Conservation (phyloP, 1,140 invertebrate genomes). For the Diuraphis noxia region DNA sequence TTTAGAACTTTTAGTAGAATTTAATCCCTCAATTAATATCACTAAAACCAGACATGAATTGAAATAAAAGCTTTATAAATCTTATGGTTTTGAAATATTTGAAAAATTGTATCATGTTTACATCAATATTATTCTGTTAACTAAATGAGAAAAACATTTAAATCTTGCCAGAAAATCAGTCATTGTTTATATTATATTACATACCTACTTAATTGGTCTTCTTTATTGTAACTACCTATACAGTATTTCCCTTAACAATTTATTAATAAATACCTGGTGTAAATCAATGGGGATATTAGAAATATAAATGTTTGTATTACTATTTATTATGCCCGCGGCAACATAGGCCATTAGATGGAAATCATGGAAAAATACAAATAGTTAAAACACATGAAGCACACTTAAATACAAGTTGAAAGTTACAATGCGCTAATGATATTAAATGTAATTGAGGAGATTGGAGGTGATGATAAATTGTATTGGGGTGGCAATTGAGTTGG, state of each 20-base stretch:
- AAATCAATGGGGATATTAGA: neutral
- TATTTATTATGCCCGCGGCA: too few relatives aligned
- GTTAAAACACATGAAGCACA: too few relatives aligned
- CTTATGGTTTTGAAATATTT: neutral
- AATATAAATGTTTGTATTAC: too few relatives aligned
- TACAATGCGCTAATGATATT: too few relatives aligned
- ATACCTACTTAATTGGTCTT: neutral
- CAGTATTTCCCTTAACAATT: neutral
- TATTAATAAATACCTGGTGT: neutral
- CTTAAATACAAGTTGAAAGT: too few relatives aligned
- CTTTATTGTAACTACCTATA: neutral
- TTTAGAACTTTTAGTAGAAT: too few relatives aligned
- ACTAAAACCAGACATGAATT: neutral
- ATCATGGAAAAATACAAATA: too few relatives aligned
- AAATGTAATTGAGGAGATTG: too few relatives aligned
- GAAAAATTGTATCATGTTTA: neutral
- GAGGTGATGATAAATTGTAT: too few relatives aligned
- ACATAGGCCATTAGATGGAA: too few relatives aligned
- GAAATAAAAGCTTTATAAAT: neutral
- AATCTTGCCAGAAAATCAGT: neutral
- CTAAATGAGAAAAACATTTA: neutral
- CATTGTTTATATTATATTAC: neutral
- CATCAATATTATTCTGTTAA: neutral
- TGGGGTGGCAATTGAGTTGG: too few relatives aligned
- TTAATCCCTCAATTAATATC: neutral